Evolutionary conservation across 2,888 invertebrate species (phyloP), one percentile per base, ranked within the genome.

Genomic region (Melangyna quadrimaculata): DNA sequence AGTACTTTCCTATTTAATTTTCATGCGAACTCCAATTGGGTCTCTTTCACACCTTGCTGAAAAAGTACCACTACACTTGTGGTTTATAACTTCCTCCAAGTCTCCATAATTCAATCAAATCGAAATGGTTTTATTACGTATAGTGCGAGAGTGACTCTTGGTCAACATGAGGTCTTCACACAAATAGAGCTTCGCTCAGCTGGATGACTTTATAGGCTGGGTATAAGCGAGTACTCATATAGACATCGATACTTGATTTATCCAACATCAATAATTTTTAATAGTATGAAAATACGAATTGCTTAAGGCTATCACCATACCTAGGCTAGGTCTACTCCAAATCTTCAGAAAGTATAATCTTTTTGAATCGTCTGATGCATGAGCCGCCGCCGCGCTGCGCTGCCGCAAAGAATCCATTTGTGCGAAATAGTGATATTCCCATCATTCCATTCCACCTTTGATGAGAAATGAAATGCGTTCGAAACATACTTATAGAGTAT

Each of bases 51-150:
- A 71, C 71, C 67, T 48, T 45, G 29, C 17, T 51, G 22, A 12
- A n/a, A n/a, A n/a, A 9, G 35, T 29, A 40, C 51, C 65, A 71
- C 71, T 71, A 79, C 27, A 35, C 53, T 35, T 10, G 3, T n/a
- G 32, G 48, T 74, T 84, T 79, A 79, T 53, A 73, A 77, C 72
- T 75, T 75, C 71, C 71, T 71, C 24, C 59, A 48, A 72, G 77
- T 77, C 59, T 69, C 24, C 53, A 61, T 86, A 86, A 73, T 63
- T 84, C 83, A 79, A 79, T 84, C 83, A 84, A 17, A 22, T 51
- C 7, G 4, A 78, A 78, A 57, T 63, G 78, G 32, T 63, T 78
- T 78, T 73, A 65, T 70, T 61, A 57, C 73, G 48, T 61, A 83
- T 63, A n/a, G n/a, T n/a, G n/a, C n/a, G n/a, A n/a, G n/a, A n/a